Base-by-base conservation (phyloP, 2,113 vertebrate genomes). In the Brienomyrus longianalis region DNA sequence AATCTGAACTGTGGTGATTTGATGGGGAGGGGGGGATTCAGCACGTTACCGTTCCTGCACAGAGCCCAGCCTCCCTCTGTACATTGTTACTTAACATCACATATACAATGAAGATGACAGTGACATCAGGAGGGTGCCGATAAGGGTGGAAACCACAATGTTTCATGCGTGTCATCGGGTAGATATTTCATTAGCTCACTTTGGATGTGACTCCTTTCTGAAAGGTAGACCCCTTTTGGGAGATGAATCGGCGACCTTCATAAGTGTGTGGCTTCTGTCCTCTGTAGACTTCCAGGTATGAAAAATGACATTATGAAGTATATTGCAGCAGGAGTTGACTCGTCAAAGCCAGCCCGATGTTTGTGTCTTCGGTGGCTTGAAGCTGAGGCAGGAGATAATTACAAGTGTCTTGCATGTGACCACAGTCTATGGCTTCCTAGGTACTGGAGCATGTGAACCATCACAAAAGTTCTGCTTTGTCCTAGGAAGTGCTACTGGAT, bases 1-100 rank as follows among this genome's bases (percentile, higher is more conserved):
- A 35, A 21, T 27, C 85, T 87, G 85, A n/a, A 54, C 51, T 87
- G 85, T 31, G n/a, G 45, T 87, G 51, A 87, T 54, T 87, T 54
- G 11, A 56, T 31, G 50, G 31, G 51, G 19, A 3, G 84, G 15
- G 51, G 15, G 10, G 48, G 5, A 1, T 56, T 15, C 51, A 87
- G 15, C 27, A 39, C 11, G n/a, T 51, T 54, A 48, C 5, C 0
- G 5, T 39, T 87, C 48, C n/a, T 31, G 39, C 83, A 84, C 8
- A 43, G 4, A 80, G 74, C 74, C 31, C 74, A 35, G 11, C 17
- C 15, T 43, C 35, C 35, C 74, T 43, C 74, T 17, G 31, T 39
- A 80, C 35, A 39, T 43, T 27, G 39, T 39, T 80, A 43, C 5
- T 39, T 7, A 39, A 77, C 31, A 8, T 70, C 9, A 70, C n/a